Evolutionary conservation across 1,140 invertebrate species (phyloP).

Genomic region (Diuraphis noxia): DNA sequence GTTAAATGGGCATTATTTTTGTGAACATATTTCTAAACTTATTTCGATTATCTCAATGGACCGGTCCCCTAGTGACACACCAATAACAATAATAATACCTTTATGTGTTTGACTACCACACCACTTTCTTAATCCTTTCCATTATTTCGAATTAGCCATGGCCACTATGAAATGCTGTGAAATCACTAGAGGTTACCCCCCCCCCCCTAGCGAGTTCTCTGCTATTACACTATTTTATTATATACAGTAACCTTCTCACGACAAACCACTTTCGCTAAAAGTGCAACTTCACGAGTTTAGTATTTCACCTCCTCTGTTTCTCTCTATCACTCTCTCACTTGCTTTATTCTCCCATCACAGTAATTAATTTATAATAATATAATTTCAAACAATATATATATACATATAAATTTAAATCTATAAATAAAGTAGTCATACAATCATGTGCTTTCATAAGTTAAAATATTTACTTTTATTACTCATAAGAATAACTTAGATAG

Average conservation of each 20-base stretch:
- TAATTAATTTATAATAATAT: not conserved
- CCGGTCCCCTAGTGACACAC: not conserved
- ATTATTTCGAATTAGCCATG: constrained; percentile 20
- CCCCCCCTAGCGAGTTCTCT: not conserved
- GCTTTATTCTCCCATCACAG: not conserved
- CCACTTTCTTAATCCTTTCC: constrained; percentile 35
- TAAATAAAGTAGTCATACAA: not conserved
- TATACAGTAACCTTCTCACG: not conserved
- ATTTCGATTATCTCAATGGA: not conserved
- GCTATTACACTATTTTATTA: constrained; percentile 1
- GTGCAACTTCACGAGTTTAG: not conserved
- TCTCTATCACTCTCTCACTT: not conserved
- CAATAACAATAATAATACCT: not conserved
- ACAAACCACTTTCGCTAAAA: constrained; percentile 38
- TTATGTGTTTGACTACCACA: not conserved
- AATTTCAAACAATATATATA: not conserved
- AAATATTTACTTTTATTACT: not conserved
- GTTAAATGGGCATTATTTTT: not conserved
- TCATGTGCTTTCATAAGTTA: not conserved
- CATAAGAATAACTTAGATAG: too few relatives aligned
- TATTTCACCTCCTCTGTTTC: not conserved
- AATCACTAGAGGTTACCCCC: constrained; percentile 14
- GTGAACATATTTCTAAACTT: not conserved
- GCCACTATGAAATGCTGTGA: constrained; percentile 1
- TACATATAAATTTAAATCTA: not conserved